Conservation (phyloP, 30 jellyfish, hydroid and myxozoan genomes). For the Nemopilema nomurai region DNA sequence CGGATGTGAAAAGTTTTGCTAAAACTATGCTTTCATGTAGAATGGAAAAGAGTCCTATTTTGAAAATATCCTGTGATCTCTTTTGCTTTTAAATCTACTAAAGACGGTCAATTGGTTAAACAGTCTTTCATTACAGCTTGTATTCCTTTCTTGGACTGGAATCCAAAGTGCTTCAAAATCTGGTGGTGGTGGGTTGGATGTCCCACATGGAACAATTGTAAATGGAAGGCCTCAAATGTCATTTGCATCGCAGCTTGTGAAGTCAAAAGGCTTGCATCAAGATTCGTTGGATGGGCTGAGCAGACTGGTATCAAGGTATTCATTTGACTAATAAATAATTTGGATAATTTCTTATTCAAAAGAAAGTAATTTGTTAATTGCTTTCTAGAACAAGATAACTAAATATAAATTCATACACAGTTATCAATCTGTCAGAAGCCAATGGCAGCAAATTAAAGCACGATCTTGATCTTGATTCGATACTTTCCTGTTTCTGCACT, state of each 20-base stretch:
- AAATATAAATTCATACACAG: neutral
- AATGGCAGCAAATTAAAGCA: too few relatives aligned
- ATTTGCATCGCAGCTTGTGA: conserved; percentile 66
- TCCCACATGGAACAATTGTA: conserved; percentile 44
- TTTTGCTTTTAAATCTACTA: too few relatives aligned
- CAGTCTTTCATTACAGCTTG: conserved; percentile 16
- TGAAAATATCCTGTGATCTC: too few relatives aligned
- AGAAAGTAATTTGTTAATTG: neutral
- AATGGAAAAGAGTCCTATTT: too few relatives aligned
- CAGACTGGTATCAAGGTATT: conserved; percentile 51
- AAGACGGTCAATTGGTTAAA: too few relatives aligned
- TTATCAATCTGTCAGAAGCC: too few relatives aligned
- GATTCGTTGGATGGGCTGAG: conserved; percentile 43
- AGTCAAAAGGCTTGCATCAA: conserved; percentile 12
- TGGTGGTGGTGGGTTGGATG: conserved; percentile 68
- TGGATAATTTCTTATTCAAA: neutral
- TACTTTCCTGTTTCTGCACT: too few relatives aligned
- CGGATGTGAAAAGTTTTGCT: too few relatives aligned
- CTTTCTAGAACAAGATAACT: neutral
- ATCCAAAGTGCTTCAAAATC: conserved; percentile 22
- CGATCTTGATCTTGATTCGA: too few relatives aligned
- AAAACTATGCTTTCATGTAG: too few relatives aligned
- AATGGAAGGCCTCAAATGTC: conserved; percentile 41
- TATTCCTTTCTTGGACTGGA: conserved; percentile 49
- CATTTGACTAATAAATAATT: neutral